Percentiles rank a stretch among this genome's conserved stretches.
These are phyloP conservation scores for Erynnis tages DNA, from an alignment of 2,888 invertebrate species.

Conservation along the genomic window DNA sequence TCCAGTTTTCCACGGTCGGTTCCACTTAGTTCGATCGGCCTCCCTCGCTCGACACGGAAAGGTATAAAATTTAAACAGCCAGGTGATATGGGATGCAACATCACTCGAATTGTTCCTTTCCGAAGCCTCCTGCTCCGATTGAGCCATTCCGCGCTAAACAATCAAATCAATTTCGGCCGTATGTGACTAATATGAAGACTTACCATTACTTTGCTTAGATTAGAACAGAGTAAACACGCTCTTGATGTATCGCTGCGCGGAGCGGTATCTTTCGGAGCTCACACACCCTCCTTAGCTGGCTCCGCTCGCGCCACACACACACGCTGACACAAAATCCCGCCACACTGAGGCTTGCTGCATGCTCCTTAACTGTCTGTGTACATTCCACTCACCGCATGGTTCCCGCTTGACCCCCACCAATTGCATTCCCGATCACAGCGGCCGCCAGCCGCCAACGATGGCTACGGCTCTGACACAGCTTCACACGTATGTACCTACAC, in stretches of 20 bases:
- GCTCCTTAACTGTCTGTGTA: conserved; percentile 62
- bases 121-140: conserved; percentile 61
- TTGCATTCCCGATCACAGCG: conserved; percentile 81
- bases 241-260: conserved; percentile 49
- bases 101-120: conserved; percentile 69
- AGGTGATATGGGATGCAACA: conserved; percentile 81
- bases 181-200: conserved; percentile 12
- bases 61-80: conserved; percentile 80
- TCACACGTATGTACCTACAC: conserved; percentile 77
- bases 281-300: conserved; percentile 71
- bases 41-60: conserved; percentile 80
- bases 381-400: conserved; percentile 73
- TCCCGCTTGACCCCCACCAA: conserved; percentile 69
- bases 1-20: conserved; percentile 77
- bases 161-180: neutral
- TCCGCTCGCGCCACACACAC: conserved; percentile 78
- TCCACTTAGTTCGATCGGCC: conserved; percentile 79
- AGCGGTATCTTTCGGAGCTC: conserved; percentile 58
- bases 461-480: conserved; percentile 69
- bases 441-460: conserved; percentile 55
- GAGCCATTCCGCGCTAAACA: conserved; percentile 57
- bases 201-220: neutral
- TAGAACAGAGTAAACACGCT: neutral
- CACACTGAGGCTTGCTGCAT: conserved; percentile 72
- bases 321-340: conserved; percentile 53